phyloP scores from a whole-genome alignment of 2,797 vertebrate species.

The Lophotriccus pileatus region DNA sequence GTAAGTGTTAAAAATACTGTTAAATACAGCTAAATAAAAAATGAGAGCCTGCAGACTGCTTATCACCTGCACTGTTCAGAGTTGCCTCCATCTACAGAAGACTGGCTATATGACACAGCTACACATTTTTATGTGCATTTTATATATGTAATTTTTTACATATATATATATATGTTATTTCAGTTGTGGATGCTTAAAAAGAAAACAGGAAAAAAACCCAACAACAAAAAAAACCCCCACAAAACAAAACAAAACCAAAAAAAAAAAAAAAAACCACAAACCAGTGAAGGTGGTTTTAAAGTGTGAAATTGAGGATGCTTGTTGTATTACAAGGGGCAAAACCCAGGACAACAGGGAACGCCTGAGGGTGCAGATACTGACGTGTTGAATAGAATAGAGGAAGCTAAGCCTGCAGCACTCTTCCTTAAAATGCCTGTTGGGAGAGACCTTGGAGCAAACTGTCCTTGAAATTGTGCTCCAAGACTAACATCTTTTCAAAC shows the following conservation, averaged over 20 bases:
- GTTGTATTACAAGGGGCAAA: neutral
- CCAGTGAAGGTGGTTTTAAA: neutral
- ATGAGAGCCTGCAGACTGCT: neutral
- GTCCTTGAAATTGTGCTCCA: neutral
- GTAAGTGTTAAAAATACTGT: neutral
- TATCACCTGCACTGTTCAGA: neutral
- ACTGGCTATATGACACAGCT: neutral
- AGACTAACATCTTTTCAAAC: neutral
- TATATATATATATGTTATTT: too few relatives aligned
- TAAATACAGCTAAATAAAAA: neutral
- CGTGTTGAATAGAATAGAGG: neutral
- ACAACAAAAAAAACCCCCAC: too few relatives aligned
- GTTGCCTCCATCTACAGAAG: neutral
- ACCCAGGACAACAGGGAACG: neutral
- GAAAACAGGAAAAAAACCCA: neutral
- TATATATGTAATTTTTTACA: too few relatives aligned
- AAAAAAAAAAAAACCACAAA: accelerated
- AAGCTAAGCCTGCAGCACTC: neutral
- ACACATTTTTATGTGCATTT: neutral
- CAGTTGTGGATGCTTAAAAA: neutral
- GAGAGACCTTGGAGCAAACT: neutral
- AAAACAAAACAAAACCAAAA: too few relatives aligned
- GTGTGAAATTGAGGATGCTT: neutral
- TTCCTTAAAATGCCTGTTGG: neutral
- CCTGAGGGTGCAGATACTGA: neutral